Percentiles rank a stretch among this genome's conserved stretches.
These are phyloP conservation scores for Sus scrofa DNA, from an alignment of 2,113 vertebrate genomes.

Conservation along the genomic window DNA sequence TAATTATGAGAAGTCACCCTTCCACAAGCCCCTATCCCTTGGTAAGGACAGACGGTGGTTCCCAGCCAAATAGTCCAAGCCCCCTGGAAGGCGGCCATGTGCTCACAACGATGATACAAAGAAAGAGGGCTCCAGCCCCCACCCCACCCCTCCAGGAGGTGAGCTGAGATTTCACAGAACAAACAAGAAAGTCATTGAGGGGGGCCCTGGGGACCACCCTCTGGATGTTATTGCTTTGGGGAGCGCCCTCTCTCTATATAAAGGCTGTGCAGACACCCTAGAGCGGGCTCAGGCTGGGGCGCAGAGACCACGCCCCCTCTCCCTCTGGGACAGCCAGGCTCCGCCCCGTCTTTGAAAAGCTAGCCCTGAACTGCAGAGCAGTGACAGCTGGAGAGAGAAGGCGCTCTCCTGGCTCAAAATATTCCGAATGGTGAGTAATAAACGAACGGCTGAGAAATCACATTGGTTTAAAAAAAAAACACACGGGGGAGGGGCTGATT, in stretches of 20 bases:
- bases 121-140: conserved; percentile 76
- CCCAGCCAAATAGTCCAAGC: conserved; percentile 26
- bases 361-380: conserved; percentile 34
- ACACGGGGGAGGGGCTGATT: neutral
- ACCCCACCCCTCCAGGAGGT: conserved; percentile 74
- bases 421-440: conserved; percentile 85
- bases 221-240: conserved; percentile 82
- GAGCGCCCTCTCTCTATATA: conserved; percentile 15
- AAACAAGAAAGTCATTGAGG: conserved; percentile 76
- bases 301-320: neutral
- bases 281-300: neutral
- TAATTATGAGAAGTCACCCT: neutral
- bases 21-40: neutral
- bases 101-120: conserved; percentile 69
- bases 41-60: conserved; percentile 49
- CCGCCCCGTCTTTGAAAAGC: conserved; percentile 23
- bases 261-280: conserved; percentile 18
- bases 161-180: conserved; percentile 76
- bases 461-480: conserved; percentile 62
- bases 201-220: conserved; percentile 67
- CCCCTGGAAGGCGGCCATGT: neutral
- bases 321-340: conserved; percentile 35
- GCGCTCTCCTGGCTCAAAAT: conserved; percentile 86
- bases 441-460: conserved; percentile 86
- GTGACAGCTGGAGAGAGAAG: conserved; percentile 84